A percentile compares a stretch with the other conserved stretches of the same genome.
These are phyloP conservation scores for Catotricha subobsoleta DNA, from an alignment of 2,888 invertebrate genomes.

Conservation along the genomic window DNA sequence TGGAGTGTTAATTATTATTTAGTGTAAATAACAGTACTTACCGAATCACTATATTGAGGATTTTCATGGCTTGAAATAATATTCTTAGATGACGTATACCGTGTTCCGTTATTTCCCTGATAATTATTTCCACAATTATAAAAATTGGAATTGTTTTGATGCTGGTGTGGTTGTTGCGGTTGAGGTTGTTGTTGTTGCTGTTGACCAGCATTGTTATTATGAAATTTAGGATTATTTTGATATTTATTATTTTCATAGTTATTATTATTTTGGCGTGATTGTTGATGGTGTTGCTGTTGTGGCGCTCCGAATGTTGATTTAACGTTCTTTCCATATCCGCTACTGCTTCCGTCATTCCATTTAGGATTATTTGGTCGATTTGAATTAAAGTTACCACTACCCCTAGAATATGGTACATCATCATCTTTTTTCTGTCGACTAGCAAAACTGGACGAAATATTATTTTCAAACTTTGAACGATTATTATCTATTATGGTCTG, in stretches of 20 bases:
- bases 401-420: no score
- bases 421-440: conserved; percentile 11
- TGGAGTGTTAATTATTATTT: no score
- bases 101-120: no score
- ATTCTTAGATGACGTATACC: no score
- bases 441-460: conserved; percentile 27
- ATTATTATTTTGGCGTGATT: conserved; percentile 4
- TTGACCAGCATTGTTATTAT: background rate
- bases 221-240: background rate
- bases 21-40: no score
- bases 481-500: conserved; percentile 11
- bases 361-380: background rate
- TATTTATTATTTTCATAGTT: conserved; percentile 3
- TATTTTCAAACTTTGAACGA: conserved; percentile 28
- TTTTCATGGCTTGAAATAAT: no score
- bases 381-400: no score
- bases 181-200: background rate
- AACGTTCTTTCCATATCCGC: no score
- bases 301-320: background rate
- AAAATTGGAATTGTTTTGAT: background rate
- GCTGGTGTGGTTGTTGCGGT: background rate
- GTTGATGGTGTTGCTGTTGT: conserved; percentile 7
- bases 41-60: no score
- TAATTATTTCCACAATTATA: no score
- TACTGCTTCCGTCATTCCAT: conserved; percentile 1